Evolutionary conservation across 2,888 invertebrate species (phyloP).

Genomic region (Hydrotaea cyrtoneurina): DNA sequence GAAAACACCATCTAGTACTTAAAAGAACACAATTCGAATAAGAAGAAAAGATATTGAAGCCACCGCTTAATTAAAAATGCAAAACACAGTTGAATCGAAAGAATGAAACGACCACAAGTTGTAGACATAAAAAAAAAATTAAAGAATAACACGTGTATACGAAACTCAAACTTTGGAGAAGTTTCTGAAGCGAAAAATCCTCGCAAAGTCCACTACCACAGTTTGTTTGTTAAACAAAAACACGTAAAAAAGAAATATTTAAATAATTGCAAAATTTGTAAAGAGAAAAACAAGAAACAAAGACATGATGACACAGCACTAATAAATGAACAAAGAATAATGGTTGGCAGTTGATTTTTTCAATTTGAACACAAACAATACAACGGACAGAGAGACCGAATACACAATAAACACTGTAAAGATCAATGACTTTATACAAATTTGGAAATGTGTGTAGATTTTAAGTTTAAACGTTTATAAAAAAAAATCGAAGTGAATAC

Average conservation of each 20-base stretch:
- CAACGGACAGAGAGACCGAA: no score
- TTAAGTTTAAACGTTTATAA: neutral
- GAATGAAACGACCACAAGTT: constrained; percentile 3
- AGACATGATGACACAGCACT: neutral
- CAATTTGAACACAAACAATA: constrained; percentile 15
- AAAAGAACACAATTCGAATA: neutral
- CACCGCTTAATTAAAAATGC: constrained; percentile 59
- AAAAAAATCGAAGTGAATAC: neutral
- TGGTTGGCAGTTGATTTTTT: neutral
- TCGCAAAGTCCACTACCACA: constrained; percentile 24
- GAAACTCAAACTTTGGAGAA: neutral
- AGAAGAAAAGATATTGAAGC: neutral
- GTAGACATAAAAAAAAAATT: neutral
- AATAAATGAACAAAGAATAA: constrained; percentile 4
- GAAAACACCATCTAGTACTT: neutral
- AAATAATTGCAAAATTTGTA: constrained; percentile 17
- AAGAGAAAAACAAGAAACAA: neutral
- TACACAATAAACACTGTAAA: constrained; percentile 7
- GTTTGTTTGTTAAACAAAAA: constrained; percentile 2
- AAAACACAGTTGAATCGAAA: constrained; percentile 49
- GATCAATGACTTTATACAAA: constrained; percentile 56
- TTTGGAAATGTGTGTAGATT: constrained; percentile 10
- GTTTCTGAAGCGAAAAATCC: neutral
- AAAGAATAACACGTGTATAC: constrained; percentile 17
- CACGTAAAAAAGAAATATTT: neutral